Base-by-base conservation (phyloP, 1,140 invertebrate species). In the Tribolium madens region DNA sequence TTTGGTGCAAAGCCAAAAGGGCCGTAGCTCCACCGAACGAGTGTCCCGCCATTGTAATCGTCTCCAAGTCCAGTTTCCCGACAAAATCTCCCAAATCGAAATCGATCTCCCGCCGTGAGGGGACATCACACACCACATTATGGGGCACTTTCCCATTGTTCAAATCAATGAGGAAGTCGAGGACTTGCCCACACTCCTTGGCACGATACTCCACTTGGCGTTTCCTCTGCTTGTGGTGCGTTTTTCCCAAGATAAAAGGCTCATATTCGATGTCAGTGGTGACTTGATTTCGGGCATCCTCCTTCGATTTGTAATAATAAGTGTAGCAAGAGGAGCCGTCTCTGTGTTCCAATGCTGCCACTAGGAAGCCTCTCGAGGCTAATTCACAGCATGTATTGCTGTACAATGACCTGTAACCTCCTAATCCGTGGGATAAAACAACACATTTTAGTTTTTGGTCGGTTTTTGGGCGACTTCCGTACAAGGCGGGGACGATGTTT, bases 1-100 rank as follows among this genome's bases (percentile, higher is more conserved):
- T 89, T 70, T 84, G 85, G 0, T 88, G 86, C 12, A 91, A 81
- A 1, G 90, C 87, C 13, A 88, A 85, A 1, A 93, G 81, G 26
- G 88, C 86, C 1, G 92, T 90, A 7, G 91, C 89, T 6, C 89
- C 92, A 6, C 92, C 92, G 86, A 93, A 93, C 1, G 91, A 92
- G 86, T 93, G 92, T 0, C 92, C 92, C 68, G 88, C 88, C 21
- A 92, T 85, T 0, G 87, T 84, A 1, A 89, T 85, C 74, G 85
- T 84, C 3, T 85, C 81, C 10, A 91, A 52, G 82, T 93, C 90
- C 60, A 93, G 80, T 12, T 87, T 84, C 14, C 87, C 88, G 85
- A 91, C 83, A 4, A 88, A 83, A 79, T 84, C 80, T 12, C 70
- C 50, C 10, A 86, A 74, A 18, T 80, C 75, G 70, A 85, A 85